Base-by-base conservation (phyloP, 2,888 invertebrate genomes). In the Andrena marginata region DNA sequence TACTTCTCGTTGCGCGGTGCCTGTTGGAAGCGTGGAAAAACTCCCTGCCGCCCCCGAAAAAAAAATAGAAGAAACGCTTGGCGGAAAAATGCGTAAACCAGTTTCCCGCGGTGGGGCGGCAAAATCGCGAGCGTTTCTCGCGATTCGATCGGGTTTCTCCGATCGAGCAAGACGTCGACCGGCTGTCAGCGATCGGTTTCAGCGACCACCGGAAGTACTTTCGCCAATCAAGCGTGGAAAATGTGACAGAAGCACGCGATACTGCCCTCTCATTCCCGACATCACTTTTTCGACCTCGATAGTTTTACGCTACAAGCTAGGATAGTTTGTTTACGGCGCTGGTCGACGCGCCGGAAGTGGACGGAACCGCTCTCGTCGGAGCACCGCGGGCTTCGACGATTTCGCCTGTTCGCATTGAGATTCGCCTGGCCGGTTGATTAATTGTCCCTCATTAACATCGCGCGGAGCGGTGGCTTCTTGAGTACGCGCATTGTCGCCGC, bases 351-450 rank as follows among this genome's bases (percentile, higher is more conserved):
- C 63, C 82, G 67, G 62, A 73, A 67, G 60, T 60, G 68, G 64
- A 74, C 80, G 87, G 89, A 83, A 83, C 74, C 70, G 81, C 62
- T 81, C 80, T 80, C 80, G 70, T 80, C 76, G 35, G 70, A 74
- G 35, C 65, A 69, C 59, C 70, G 49, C 48, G 63, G 68, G 48
- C 63, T 49, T 65, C 70, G 54, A 75, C 86, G 85, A 86, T 91
- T 89, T 90, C 86, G 89, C 82, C 85, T 81, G 87, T 85, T 82
- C 86, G 87, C 87, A 87, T 89, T 89, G 87, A 87, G 89, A 92
- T 91, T 90, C 91, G 86, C 89, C 88, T 90, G 87, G 83, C 85
- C 82, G 82, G 49, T 84, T 91, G 90, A 92, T 92, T 92, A 91
- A 91, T 92, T 85, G 89, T 77, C 56, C 59, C 89, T 90, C 90